Percentiles rank a stretch among this genome's conserved stretches.
phyloP scores from a whole-genome alignment of 1,140 invertebrate species.

The Watersipora subatra region DNA sequence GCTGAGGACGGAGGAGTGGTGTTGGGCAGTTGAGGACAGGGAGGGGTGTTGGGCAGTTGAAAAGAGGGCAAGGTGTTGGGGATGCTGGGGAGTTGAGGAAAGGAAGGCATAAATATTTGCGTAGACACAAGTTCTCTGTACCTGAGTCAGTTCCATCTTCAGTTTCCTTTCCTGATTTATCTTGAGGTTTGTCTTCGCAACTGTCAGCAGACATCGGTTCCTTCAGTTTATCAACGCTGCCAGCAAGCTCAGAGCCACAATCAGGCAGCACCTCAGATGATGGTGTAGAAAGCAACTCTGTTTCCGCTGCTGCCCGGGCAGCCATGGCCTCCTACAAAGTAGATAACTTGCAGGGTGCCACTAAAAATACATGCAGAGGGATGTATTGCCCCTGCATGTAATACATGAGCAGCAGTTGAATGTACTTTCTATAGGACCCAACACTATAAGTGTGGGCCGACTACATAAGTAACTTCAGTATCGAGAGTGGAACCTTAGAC shows the following conservation, averaged over 20 bases:
- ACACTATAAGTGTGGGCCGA: neutral
- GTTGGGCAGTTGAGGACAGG: no score
- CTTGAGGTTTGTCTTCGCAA: no score
- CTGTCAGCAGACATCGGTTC: no score
- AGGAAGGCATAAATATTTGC: no score
- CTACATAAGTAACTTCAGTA: neutral
- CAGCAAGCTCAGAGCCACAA: neutral
- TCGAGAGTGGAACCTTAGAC: neutral
- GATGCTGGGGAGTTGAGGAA: no score
- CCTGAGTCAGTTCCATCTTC: no score
- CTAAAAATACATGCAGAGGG: neutral
- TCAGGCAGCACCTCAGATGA: neutral
- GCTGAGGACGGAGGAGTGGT: no score
- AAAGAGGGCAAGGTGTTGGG: no score
- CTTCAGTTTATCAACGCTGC: neutral
- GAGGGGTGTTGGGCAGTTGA: no score
- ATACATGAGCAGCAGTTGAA: neutral
- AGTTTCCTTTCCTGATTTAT: no score
- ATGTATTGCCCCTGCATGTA: neutral
- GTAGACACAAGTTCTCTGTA: no score
- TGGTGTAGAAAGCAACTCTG: neutral
- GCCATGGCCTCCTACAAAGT: neutral
- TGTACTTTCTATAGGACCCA: neutral
- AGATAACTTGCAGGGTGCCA: neutral
- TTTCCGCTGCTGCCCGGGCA: neutral